A percentile compares a stretch with the other conserved stretches of the same genome.
phyloP scores from a whole-genome alignment of 2,888 invertebrate species.

The Zootermopsis nevadensis region DNA sequence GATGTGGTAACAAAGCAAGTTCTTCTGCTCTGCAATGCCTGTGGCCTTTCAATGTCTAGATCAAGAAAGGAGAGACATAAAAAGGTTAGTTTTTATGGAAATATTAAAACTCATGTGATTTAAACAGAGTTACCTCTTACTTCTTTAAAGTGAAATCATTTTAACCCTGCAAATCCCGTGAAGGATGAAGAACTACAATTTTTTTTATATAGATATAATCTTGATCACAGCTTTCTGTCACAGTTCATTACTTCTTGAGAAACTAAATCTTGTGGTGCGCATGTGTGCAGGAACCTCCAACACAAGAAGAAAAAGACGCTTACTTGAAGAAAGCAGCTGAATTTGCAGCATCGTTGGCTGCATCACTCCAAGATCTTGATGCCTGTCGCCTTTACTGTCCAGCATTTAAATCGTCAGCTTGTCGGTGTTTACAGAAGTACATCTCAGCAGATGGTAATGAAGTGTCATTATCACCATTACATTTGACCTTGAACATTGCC shows the following conservation, averaged over 20 bases:
- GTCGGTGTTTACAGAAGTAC: conserved; percentile 53
- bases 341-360: conserved; percentile 45
- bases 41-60: conserved; percentile 42
- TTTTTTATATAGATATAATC: too few species aligned
- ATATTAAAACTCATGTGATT: too few species aligned
- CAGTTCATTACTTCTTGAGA: background rate
- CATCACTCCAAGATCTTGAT: conserved; percentile 42
- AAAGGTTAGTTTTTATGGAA: background rate
- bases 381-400: conserved; percentile 52
- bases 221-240: too few species aligned
- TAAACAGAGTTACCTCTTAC: too few species aligned
- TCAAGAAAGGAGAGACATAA: conserved; percentile 29
- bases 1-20: conserved; percentile 42
- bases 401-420: conserved; percentile 49
- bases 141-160: too few species aligned
- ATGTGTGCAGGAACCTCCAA: background rate
- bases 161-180: too few species aligned
- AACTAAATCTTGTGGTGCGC: background rate
- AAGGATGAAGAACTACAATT: too few species aligned
- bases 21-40: conserved; percentile 46
- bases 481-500: too few species aligned
- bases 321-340: conserved; percentile 41
- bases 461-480: too few species aligned
- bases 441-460: conserved; percentile 47
- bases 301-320: conserved; percentile 38